A percentile compares a stretch with the other conserved stretches of the same genome.
Evolutionary conservation across 2,888 invertebrate species (phyloP).

Genomic region (Bombylius discolor): DNA sequence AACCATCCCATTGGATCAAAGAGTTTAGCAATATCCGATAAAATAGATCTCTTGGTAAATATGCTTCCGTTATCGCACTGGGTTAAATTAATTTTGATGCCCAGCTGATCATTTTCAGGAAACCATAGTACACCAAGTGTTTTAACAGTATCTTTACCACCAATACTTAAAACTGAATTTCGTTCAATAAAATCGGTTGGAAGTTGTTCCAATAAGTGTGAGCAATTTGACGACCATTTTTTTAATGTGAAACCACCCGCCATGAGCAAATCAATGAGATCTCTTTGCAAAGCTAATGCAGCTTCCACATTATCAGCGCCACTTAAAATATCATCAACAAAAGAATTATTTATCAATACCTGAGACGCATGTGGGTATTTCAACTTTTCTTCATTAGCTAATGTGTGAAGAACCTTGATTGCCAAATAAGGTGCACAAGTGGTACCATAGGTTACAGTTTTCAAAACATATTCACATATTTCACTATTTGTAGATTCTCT

Average conservation of each 20-base stretch:
- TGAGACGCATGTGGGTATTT: conserved; percentile 7
- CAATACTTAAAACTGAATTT: not conserved
- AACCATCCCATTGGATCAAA: conserved; percentile 1
- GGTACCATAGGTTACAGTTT: conserved; percentile 3
- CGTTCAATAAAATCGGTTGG: not conserved
- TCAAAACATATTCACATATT: not conserved
- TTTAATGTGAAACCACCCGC: not conserved
- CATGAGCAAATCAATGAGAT: not conserved
- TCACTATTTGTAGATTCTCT: not conserved
- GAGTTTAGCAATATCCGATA: not conserved
- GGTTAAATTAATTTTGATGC: not conserved
- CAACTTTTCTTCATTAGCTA: not conserved
- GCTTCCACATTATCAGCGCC: conserved; percentile 1
- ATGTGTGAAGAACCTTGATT: not conserved
- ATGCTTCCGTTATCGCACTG: not conserved
- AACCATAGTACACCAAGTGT: too few relatives aligned
- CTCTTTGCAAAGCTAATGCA: conserved; percentile 2
- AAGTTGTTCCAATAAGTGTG: not conserved
- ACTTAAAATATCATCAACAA: conserved; percentile 6
- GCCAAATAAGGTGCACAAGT: conserved; percentile 2
- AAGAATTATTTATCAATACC: not conserved
- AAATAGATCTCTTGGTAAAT: not conserved
- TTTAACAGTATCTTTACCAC: not conserved
- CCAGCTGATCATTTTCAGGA: not conserved
- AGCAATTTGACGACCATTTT: conserved; percentile 2